These are phyloP conservation scores for Mycteria americana DNA, from an alignment of 2,797 vertebrate species.

Conservation along the genomic window DNA sequence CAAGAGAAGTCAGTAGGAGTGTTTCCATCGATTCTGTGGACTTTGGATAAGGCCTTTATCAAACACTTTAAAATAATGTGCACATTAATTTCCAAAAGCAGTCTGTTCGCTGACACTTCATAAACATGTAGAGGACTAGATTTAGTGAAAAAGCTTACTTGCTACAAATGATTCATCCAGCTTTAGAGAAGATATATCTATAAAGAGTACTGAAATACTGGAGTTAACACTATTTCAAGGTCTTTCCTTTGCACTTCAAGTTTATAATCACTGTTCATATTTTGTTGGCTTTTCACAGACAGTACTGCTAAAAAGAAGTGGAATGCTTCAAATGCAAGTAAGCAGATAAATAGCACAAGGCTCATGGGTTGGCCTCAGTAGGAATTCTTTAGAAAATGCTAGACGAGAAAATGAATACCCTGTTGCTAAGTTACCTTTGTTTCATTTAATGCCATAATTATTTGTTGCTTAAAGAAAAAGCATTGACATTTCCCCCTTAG, in stretches of 20 bases:
- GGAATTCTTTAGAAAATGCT: constrained; percentile 32
- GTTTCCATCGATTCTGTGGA: neutral
- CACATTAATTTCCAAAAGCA: constrained; percentile 33
- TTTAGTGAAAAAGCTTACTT: neutral
- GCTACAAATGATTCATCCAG: neutral
- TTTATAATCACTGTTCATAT: constrained; percentile 34
- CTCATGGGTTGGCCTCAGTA: neutral
- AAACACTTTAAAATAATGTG: constrained; percentile 19
- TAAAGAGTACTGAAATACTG: neutral
- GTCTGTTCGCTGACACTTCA: neutral
- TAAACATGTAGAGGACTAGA: neutral
- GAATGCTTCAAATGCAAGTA: neutral
- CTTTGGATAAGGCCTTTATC: neutral
- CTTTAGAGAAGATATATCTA: neutral
- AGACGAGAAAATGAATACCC: constrained; percentile 17
- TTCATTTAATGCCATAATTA: constrained; percentile 51
- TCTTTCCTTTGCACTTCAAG: neutral
- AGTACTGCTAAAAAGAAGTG: neutral
- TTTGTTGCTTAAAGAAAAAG: constrained; percentile 45
- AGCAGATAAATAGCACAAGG: neutral
- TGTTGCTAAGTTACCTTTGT: constrained; percentile 64
- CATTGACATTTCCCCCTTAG: constrained; percentile 37
- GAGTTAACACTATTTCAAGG: constrained; percentile 11
- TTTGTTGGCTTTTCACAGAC: constrained; percentile 1
- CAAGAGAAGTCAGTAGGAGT: neutral